Evolutionary conservation across 2,888 invertebrate species (phyloP).

Genomic region (Fragum fragum): DNA sequence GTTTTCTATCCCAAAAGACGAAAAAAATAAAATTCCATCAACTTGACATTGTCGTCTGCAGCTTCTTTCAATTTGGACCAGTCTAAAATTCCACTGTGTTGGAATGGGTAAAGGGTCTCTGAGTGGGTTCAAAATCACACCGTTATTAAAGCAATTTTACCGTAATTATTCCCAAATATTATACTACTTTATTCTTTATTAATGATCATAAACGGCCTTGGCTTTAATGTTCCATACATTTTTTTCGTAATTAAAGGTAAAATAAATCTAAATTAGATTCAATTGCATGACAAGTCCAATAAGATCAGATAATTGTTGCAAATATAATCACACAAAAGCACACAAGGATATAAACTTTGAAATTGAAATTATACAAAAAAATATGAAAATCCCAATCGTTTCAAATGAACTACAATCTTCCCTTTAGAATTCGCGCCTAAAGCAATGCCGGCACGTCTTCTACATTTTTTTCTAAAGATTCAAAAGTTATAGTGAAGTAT

Average conservation of each 20-base stretch:
- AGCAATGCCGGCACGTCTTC: too few relatives aligned
- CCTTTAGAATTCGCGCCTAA: too few relatives aligned
- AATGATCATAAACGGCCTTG: constrained; percentile 9
- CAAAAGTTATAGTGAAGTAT: too few relatives aligned
- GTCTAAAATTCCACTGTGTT: too few relatives aligned
- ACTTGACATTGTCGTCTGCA: too few relatives aligned
- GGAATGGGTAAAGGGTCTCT: background rate
- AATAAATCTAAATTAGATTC: constrained; percentile 18
- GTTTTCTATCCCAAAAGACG: too few relatives aligned
- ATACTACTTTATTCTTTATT: constrained; percentile 14
- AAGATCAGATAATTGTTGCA: background rate
- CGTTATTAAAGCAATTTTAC: constrained; percentile 2
- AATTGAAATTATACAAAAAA: background rate
- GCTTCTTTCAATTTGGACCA: too few relatives aligned
- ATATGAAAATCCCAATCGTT: too few relatives aligned
- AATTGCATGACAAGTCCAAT: background rate
- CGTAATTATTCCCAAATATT: constrained; percentile 8
- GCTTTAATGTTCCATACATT: background rate
- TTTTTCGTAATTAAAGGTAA: constrained; percentile 5
- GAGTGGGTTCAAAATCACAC: background rate
- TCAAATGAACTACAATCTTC: too few relatives aligned
- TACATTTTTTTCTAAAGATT: too few relatives aligned
- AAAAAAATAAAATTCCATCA: too few relatives aligned
- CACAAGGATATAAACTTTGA: background rate
- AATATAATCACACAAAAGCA: background rate